A percentile compares a stretch with the other conserved stretches of the same genome.
These are phyloP conservation scores for Choristoneura fumiferana DNA, from an alignment of 1,140 invertebrate species.

Conservation along the genomic window DNA sequence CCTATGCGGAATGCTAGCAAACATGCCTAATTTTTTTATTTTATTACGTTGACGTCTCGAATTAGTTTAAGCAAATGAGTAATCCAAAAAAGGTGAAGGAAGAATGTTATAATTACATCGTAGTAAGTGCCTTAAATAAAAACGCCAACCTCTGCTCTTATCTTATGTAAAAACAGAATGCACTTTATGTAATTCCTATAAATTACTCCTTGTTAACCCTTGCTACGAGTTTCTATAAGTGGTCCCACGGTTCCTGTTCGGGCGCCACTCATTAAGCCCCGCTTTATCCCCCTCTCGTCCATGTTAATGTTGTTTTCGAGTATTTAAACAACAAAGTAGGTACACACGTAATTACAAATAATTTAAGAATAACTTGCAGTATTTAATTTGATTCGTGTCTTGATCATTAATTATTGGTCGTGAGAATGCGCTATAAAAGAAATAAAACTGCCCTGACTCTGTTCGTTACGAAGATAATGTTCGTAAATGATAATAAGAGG, in stretches of 20 bases:
- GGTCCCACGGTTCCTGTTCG: slow-evolving; percentile 22
- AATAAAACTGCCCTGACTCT: not conserved
- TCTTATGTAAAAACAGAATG: no score
- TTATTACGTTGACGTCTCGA: no score
- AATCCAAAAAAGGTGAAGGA: no score
- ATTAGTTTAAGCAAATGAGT: no score
- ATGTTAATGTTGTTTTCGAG: slow-evolving; percentile 23
- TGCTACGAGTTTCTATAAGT: slow-evolving; percentile 19
- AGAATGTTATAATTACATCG: no score
- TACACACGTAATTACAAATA: slow-evolving; percentile 19
- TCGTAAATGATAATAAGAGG: slow-evolving; percentile 5
- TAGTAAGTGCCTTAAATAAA: no score
- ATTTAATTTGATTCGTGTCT: not conserved
- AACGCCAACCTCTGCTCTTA: no score
- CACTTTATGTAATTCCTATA: slow-evolving; percentile 25
- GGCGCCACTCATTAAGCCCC: slow-evolving; percentile 27
- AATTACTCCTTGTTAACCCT: slow-evolving; percentile 29
- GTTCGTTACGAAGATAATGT: slow-evolving; percentile 19
- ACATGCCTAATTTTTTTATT: no score
- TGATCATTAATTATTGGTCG: no score
- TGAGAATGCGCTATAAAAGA: not conserved
- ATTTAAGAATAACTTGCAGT: slow-evolving; percentile 9
- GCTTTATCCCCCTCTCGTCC: slow-evolving; percentile 16
- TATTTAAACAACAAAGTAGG: slow-evolving; percentile 12
- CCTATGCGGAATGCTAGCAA: no score